Evolutionary conservation across 1,140 invertebrate genomes (phyloP), one percentile per base, ranked within the genome.

Genomic region (Trypoxylus dichotomus): DNA sequence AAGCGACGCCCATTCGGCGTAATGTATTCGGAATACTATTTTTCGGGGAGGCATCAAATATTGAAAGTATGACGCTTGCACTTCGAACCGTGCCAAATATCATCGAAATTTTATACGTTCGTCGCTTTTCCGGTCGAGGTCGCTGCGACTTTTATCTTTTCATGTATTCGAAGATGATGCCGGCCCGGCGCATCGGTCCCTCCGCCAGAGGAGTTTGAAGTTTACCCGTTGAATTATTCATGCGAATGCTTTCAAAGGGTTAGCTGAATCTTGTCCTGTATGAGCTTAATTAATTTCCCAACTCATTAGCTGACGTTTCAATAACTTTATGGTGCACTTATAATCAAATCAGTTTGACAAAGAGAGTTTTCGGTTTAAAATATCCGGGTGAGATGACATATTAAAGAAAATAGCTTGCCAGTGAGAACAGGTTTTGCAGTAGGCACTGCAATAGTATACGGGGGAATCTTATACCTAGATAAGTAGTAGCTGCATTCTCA

Each of bases 151-250:
- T 54, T 54, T 54, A 54, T 54, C 47, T n/a, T 32, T 54, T 54
- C 47, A 54, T 54, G 47, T 54, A 15, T n/a, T 54, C 47, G 47
- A 15, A 54, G 47, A 54, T 54, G 11, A 54, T 15, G 8, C 47
- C 47, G 47, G 43, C 47, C 15, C 47, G 47, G 47, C 15, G 15
- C 47, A 54, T 1, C 47, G 15, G 13, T 15, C 47, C n/a, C 3
- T 19, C 13, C 1, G 47, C 6, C 5, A 54, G n/a, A 54, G 47
- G 47, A 54, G n/a, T 54, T 54, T 6, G 13, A 54, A 54, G 47
- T 54, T 54, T 54, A 54, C 47, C 47, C 47, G 15, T 47, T 54
- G 47, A 54, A 54, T 54, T 54, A 54, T 54, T 54, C 47, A 54
- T 54, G 15, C 47, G 47, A 15, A n/a, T 19, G 47, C 19, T 19